These are phyloP conservation scores for Caenorhabditis brenneri DNA, from an alignment of 1,140 invertebrate species.

Conservation along the genomic window DNA sequence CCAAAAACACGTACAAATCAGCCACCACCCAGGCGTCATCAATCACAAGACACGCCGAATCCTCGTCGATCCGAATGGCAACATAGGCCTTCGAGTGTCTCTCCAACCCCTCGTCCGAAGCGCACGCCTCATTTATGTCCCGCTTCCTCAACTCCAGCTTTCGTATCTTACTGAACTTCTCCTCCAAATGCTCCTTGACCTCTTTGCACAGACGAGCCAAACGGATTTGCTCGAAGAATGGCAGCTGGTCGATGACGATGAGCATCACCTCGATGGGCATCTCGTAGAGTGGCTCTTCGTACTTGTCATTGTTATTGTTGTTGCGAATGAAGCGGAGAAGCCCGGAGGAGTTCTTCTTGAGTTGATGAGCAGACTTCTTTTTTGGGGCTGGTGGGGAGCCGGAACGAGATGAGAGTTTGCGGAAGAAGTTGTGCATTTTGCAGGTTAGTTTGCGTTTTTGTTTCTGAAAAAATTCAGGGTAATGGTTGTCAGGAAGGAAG, in stretches of 20 bases:
- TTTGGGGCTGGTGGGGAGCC: not conserved
- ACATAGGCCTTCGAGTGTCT: conserved; percentile 14
- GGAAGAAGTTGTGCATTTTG: conserved; percentile 38
- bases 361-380: not conserved
- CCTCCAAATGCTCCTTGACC: conserved; percentile 13
- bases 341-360: conserved; percentile 11
- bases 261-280: not conserved
- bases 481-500: too few relatives aligned
- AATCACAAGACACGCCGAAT: not conserved
- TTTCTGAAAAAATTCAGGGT: too few relatives aligned
- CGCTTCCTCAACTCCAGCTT: conserved; percentile 5
- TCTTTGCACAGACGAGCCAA: not conserved
- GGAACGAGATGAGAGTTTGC: conserved; percentile 11
- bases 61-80: not conserved
- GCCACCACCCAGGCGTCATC: conserved; percentile 18
- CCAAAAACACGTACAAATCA: conserved; percentile 8
- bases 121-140: not conserved
- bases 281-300: not conserved
- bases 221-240: conserved; percentile 24
- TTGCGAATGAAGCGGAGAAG: conserved; percentile 11
- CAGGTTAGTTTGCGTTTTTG: too few relatives aligned
- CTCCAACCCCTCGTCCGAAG: not conserved
- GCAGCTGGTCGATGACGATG: not conserved
- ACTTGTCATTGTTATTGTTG: not conserved
- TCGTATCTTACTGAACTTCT: not conserved